Conservation (phyloP, 2,113 vertebrate genomes). For the Catharus minimus region DNA sequence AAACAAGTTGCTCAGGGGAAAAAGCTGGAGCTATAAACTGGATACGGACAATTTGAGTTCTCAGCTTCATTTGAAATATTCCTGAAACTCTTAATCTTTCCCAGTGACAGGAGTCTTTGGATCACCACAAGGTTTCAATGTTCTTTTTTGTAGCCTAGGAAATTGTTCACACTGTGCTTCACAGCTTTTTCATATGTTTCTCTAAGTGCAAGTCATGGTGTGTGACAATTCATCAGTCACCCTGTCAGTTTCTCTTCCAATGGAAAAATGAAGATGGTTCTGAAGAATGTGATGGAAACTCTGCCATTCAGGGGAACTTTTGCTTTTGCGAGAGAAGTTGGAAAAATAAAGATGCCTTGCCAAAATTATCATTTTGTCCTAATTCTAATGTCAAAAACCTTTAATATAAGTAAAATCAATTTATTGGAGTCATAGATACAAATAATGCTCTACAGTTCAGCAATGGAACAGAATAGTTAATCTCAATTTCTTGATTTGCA, state of each 20-base stretch:
- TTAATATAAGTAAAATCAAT: background rate
- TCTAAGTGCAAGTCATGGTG: background rate
- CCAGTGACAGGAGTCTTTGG: background rate
- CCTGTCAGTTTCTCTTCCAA: background rate
- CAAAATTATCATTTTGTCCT: background rate
- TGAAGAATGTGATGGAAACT: background rate
- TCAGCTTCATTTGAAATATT: background rate
- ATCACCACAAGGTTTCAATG: background rate
- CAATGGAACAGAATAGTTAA: background rate
- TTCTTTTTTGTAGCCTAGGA: background rate
- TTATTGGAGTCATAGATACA: background rate
- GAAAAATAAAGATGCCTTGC: background rate
- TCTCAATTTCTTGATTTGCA: background rate
- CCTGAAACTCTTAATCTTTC: background rate
- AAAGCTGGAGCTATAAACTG: background rate
- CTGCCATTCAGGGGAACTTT: background rate
- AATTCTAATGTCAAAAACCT: background rate
- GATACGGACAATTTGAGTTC: background rate
- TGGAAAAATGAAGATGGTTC: constrained; percentile 2
- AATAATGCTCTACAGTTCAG: background rate
- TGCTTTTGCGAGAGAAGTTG: background rate
- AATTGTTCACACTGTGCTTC: background rate
- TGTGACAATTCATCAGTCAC: background rate
- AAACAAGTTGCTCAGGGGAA: background rate
- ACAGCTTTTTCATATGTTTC: constrained; percentile 5